These are phyloP conservation scores for Conger conger DNA, from an alignment of 2,113 vertebrate genomes.

Conservation along the genomic window DNA sequence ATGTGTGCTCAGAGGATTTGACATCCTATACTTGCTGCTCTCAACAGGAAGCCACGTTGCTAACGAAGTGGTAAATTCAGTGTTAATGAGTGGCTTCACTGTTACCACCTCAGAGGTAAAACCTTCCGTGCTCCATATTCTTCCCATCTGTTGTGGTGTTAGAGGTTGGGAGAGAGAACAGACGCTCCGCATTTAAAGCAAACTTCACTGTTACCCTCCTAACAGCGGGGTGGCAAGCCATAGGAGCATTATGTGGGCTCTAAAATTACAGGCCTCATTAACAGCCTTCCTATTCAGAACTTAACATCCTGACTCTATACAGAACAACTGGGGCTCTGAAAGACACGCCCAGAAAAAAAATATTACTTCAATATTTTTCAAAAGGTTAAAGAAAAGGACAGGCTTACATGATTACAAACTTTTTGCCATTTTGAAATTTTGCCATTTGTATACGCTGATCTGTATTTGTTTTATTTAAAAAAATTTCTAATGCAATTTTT, in stretches of 20 bases:
- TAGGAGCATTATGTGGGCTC: slow-evolving; percentile 70
- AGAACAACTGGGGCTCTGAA: slow-evolving; percentile 51
- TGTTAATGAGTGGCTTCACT: slow-evolving; percentile 99
- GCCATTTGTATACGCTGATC: neutral
- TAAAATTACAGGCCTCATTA: slow-evolving; percentile 80
- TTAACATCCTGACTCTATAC: slow-evolving; percentile 50
- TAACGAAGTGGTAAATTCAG: slow-evolving; percentile 99
- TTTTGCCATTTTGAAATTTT: neutral
- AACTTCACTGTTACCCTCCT: slow-evolving; percentile 72
- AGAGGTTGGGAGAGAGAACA: slow-evolving; percentile 87
- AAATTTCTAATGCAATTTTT: neutral
- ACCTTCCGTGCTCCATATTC: slow-evolving; percentile 86
- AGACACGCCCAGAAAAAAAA: slow-evolving; percentile 52
- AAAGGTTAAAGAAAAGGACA: slow-evolving; percentile 67
- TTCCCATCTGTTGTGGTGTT: slow-evolving; percentile 97
- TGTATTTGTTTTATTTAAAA: neutral
- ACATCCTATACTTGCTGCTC: slow-evolving; percentile 82
- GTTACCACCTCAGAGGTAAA: slow-evolving; percentile 98
- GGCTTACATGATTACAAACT: neutral
- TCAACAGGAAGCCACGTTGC: slow-evolving; percentile 94
- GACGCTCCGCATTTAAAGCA: slow-evolving; percentile 88
- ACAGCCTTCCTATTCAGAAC: slow-evolving; percentile 68
- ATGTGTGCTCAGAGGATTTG: slow-evolving; percentile 76
- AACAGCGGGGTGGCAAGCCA: slow-evolving; percentile 86
- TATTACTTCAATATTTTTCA: slow-evolving; percentile 66